These are phyloP conservation scores for Acropternis orthonyx DNA, from an alignment of 2,797 vertebrate genomes.

Conservation along the genomic window DNA sequence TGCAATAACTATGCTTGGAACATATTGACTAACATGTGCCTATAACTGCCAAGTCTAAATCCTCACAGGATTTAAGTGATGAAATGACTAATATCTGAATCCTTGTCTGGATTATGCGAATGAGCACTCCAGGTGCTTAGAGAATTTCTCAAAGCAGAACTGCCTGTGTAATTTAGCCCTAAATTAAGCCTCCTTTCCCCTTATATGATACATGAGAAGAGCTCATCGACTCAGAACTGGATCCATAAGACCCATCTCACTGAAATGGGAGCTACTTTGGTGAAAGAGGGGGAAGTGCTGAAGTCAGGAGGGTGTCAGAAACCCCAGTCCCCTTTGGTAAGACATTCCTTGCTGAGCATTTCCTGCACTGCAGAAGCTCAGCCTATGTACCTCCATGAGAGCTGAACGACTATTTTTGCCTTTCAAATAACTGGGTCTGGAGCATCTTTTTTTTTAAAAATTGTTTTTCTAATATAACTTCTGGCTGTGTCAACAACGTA, in stretches of 20 bases:
- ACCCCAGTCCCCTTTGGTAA: neutral
- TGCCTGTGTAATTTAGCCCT: neutral
- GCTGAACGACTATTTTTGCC: neutral
- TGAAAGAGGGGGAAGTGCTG: neutral
- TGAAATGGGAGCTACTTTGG: neutral
- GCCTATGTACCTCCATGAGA: neutral
- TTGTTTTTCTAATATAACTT: neutral
- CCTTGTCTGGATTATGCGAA: neutral
- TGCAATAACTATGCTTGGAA: neutral
- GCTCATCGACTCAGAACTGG: neutral
- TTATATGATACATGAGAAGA: neutral
- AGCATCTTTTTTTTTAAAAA: neutral
- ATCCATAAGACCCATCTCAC: neutral
- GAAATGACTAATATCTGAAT: neutral
- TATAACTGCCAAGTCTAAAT: neutral
- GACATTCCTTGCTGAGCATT: neutral
- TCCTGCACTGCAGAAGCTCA: neutral
- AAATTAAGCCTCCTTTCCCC: neutral
- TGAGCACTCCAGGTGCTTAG: neutral
- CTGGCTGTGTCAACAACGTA: neutral
- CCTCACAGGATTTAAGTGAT: neutral
- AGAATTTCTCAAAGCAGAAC: neutral
- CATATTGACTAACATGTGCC: neutral
- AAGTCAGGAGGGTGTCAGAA: neutral
- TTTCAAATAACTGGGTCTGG: neutral